Evolutionary conservation across 2,797 vertebrate genomes (phyloP), one percentile per base, ranked within the genome.

Genomic region (Gymnoscopelus microlampas): DNA sequence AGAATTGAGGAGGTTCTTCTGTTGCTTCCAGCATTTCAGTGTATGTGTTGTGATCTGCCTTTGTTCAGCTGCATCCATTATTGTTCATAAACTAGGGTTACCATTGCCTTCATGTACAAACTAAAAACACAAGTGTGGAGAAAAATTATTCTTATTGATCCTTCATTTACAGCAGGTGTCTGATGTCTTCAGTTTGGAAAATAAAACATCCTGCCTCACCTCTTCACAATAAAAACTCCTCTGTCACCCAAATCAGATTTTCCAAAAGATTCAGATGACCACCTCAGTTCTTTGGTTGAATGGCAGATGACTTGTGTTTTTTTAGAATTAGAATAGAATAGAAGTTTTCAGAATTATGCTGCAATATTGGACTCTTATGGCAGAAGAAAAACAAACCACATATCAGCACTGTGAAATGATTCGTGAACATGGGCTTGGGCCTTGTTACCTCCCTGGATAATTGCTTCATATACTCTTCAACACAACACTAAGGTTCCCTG

Each of bases 371-470:
- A 77, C 19, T 53, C 29, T 19, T 39, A 23, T 73, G 23, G 67
- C 63, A 74, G 44, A 77, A 83, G 62, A 66, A 76, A 82, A 87
- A 82, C 80, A 84, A 83, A 81, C 70, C 2, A 49, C 23, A 51
- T 57, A 78, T 51, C 84, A 78, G 77, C 84, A 83, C 71, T n/a
- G 39, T 85, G 82, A 78, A 70, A 77, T 80, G 66, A 74, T 78
- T 71, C 70, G 66, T 85, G 81, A 85, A 75, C 57, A 53, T 4
- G 39, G 70, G 70, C 57, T 63, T 62, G 79, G 64, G 69, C 60
- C 63, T 73, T 62, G 70, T 67, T 74, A 79, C 75, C 76, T 84
- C 73, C 80, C 81, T 58, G 76, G 75, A 82, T 85, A 86, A 87
- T 88, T 87, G 64, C 83, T 80, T 64, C 61, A 59, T 80, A 73